Percentiles rank a stretch among this genome's conserved stretches.
phyloP scores from a whole-genome alignment of 2,888 invertebrate species.

The Peribatodes rhomboidaria region DNA sequence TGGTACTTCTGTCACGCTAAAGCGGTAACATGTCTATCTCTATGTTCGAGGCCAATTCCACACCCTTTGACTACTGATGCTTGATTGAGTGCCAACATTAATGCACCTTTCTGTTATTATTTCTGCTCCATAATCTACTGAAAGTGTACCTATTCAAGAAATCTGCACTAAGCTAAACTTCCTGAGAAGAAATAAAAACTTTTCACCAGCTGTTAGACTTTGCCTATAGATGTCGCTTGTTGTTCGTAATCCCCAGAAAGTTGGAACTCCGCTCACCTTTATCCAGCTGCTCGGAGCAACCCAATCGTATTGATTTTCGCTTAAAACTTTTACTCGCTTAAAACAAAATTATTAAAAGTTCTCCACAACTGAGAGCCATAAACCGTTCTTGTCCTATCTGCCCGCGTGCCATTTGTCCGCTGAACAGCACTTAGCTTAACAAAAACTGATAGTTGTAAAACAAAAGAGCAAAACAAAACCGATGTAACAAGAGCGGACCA shows the following conservation, averaged over 20 bases:
- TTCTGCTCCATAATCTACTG: background rate
- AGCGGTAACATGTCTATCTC: conserved; percentile 3
- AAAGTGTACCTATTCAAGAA: background rate
- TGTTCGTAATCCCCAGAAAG: conserved; percentile 31
- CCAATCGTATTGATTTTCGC: conserved; percentile 46
- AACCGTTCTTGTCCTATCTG: conserved; percentile 71
- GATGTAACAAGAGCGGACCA: conserved; percentile 79
- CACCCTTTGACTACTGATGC: background rate
- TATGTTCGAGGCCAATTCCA: background rate
- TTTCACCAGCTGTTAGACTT: conserved; percentile 28
- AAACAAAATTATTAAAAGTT: conserved; percentile 55
- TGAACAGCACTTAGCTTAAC: conserved; percentile 85
- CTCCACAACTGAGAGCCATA: conserved; percentile 59
- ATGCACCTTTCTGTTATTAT: background rate
- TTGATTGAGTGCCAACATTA: background rate
- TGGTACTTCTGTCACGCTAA: conserved; percentile 6
- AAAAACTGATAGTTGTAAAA: conserved; percentile 86
- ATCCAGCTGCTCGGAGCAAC: conserved; percentile 35
- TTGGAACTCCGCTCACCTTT: conserved; percentile 42
- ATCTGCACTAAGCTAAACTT: conserved; percentile 9
- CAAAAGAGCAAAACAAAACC: conserved; percentile 81
- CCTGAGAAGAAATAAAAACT: conserved; percentile 29
- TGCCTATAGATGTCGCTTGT: conserved; percentile 40
- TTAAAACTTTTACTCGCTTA: conserved; percentile 56
- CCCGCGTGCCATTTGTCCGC: conserved; percentile 80